A percentile compares a stretch with the other conserved stretches of the same genome.
phyloP scores from a whole-genome alignment of 2,888 invertebrate species.

The Pyralis farinalis region DNA sequence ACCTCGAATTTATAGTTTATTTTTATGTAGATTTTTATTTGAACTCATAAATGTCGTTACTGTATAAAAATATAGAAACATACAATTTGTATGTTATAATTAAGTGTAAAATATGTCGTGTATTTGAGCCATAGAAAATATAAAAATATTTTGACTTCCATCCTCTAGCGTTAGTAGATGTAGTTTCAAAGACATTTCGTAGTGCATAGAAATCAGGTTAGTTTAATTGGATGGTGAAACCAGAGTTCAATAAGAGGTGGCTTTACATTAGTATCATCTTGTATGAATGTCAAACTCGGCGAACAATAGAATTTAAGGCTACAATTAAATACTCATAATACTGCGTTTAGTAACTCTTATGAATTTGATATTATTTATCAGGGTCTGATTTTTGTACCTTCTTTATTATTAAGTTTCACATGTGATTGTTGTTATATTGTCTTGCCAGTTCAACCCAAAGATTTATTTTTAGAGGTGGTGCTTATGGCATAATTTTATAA shows the following conservation, averaged over 20 bases:
- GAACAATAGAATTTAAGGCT: constrained; percentile 11
- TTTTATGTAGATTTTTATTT: not conserved
- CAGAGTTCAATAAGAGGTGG: constrained; percentile 4
- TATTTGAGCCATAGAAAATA: constrained; percentile 3
- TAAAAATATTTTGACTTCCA: constrained; percentile 4
- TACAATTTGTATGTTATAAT: not conserved
- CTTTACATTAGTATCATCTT: constrained; percentile 14
- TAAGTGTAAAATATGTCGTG: not conserved
- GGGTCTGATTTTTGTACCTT: constrained; percentile 43
- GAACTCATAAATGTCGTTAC: not conserved
- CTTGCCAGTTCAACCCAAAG: constrained; percentile 70
- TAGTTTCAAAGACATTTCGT: constrained; percentile 5
- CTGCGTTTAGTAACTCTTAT: constrained; percentile 29
- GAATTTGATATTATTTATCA: constrained; percentile 51
- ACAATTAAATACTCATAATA: constrained; percentile 16
- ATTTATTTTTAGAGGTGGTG: constrained; percentile 46
- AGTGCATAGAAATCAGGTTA: constrained; percentile 4
- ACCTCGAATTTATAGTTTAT: constrained; percentile 5
- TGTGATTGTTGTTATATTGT: constrained; percentile 44
- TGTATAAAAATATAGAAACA: not conserved
- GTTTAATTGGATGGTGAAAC: constrained; percentile 14
- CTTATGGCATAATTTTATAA: constrained; percentile 29
- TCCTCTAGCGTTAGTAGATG: not conserved
- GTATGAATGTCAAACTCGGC: constrained; percentile 1
- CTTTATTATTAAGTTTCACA: constrained; percentile 48